A percentile compares a stretch with the other conserved stretches of the same genome.
Conservation (phyloP, 2,797 vertebrate genomes). For the Phrynocephalus guinanensis region DNA sequence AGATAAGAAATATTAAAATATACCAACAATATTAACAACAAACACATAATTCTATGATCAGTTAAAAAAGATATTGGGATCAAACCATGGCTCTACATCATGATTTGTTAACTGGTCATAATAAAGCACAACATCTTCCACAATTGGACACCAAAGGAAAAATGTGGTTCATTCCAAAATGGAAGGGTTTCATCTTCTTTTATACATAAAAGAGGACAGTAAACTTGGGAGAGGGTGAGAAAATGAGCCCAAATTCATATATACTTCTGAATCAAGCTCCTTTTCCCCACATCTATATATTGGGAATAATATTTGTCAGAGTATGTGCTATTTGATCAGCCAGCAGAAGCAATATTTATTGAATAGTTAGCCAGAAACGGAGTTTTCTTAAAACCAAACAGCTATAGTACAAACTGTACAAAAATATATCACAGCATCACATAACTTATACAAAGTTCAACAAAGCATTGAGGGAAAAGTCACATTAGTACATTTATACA, state of each 20-base stretch:
- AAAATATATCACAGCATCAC: no score
- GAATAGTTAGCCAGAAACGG: no score
- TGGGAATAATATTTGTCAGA: background rate
- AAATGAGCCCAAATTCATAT: background rate
- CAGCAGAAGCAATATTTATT: no score
- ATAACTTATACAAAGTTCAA: no score
- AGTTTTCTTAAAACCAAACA: no score
- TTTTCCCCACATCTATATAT: background rate
- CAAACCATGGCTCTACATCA: background rate
- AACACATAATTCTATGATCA: background rate
- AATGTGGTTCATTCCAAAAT: background rate
- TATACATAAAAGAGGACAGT: background rate
- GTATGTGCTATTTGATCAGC: no score
- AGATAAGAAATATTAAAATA: background rate
- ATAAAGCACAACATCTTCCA: background rate
- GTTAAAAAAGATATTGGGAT: background rate
- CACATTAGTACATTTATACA: no score
- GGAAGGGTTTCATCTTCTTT: background rate
- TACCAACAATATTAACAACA: background rate
- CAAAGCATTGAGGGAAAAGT: no score
- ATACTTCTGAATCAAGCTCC: background rate
- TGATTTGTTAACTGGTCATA: background rate
- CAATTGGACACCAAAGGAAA: background rate
- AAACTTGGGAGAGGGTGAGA: background rate
- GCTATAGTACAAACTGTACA: no score